Conservation (phyloP, 2,113 vertebrate genomes). For the Carollia perspicillata region DNA sequence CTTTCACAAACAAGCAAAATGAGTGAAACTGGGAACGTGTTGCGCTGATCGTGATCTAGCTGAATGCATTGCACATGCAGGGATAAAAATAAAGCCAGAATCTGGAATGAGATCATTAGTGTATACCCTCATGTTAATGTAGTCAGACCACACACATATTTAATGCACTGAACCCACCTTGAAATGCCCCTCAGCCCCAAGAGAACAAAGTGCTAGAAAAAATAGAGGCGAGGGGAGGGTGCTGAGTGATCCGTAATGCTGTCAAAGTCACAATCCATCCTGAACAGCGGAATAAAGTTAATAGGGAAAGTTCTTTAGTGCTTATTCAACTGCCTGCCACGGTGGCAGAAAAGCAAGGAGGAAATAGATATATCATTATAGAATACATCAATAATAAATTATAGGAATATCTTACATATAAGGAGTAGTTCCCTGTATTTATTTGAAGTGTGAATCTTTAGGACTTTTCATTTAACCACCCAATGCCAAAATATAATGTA, state of each 20-base stretch:
- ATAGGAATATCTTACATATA: not conserved
- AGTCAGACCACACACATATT: slow-evolving; percentile 52
- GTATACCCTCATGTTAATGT: not conserved
- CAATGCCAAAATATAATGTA: not conserved
- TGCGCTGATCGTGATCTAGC: not conserved
- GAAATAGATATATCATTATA: slow-evolving; percentile 50
- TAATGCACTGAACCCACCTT: slow-evolving; percentile 43
- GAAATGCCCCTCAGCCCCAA: slow-evolving; percentile 55
- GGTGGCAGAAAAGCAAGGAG: slow-evolving; percentile 25
- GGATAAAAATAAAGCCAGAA: slow-evolving; percentile 26
- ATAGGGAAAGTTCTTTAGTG: slow-evolving; percentile 46
- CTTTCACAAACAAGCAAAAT: not conserved
- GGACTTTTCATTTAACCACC: slow-evolving; percentile 10
- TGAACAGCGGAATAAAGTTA: slow-evolving; percentile 44
- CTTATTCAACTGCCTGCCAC: slow-evolving; percentile 43
- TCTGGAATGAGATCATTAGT: slow-evolving; percentile 54
- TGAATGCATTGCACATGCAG: not conserved
- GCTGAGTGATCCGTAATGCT: slow-evolving; percentile 38
- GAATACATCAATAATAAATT: slow-evolving; percentile 69
- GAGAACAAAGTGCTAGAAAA: slow-evolving; percentile 47
- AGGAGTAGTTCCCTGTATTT: slow-evolving; percentile 2
- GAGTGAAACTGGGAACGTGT: not conserved
- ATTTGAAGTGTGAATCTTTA: slow-evolving; percentile 36
- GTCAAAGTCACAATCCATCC: slow-evolving; percentile 41
- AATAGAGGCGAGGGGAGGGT: not conserved